Base-by-base conservation (phyloP, 2,888 invertebrate species). In the Spisula subtruncata region DNA sequence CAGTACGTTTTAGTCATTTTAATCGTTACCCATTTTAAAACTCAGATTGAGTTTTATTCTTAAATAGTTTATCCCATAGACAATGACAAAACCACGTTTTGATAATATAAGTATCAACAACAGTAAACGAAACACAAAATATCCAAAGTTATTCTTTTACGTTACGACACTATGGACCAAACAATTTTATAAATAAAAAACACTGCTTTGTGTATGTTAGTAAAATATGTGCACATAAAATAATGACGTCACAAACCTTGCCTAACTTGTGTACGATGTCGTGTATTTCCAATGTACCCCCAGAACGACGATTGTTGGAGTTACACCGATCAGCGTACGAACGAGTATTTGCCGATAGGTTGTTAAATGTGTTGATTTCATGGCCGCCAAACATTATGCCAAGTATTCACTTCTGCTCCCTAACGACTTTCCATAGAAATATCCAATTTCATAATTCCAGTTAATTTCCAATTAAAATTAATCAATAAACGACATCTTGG, bases 361-460 rank as follows among this genome's bases (percentile, higher is more conserved):
- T 91, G 32, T 91, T 89, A 85, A 89, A 88, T 46, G 88, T 91
- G 91, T 91, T 91, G 81, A 91, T 87, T 91, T 91, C 91, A 51
- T 91, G 91, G 56, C 91, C 75, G 35, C 75, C 89, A 51, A 91
- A 91, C 91, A 91, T 91, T 81, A 88, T 89, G 48, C n/a, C 25
- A n/a, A 25, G 25, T 66, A 12, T 25, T 41, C 41, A 41, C 41
- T 41, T 1, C 12, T n/a, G 35, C 32, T 16, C 35, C 35, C 25
- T 75, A 75, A 35, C 75, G 75, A 35, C 75, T 32, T 75, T 14
- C 75, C 75, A 75, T 75, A 75, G 75, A 35, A 66, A 66, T 66
- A 66, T 25, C 20, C 16, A 56, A 56, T 56, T 56, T n/a, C 60
- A 66, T 66, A 66, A 66, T 66, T 66, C 60, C 60, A 25, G 60